Evolutionary conservation across 2,888 invertebrate genomes (phyloP).

Genomic region (Tinea semifulvella): DNA sequence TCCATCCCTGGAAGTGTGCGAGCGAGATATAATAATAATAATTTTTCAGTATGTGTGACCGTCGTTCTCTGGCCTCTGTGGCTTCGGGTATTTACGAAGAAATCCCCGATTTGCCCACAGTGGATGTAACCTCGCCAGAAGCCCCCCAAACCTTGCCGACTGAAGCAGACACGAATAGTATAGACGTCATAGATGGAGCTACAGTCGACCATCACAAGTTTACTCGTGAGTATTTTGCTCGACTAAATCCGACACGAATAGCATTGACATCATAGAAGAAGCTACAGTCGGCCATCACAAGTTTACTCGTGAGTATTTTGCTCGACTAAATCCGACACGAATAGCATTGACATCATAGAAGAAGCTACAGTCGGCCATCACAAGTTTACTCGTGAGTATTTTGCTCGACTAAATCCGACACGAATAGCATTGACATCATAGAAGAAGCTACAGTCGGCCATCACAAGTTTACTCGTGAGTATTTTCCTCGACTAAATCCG

Average conservation of each 20-base stretch:
- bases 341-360: neutral
- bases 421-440: neutral
- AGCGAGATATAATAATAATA: too few species aligned
- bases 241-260: neutral
- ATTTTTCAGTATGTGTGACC: slow-evolving; percentile 25
- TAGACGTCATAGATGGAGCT: neutral
- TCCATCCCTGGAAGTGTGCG: too few species aligned
- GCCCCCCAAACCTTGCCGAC: neutral
- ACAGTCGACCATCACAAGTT: slow-evolving; percentile 13
- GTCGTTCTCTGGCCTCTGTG: slow-evolving; percentile 67
- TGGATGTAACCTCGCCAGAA: neutral
- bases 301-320: neutral
- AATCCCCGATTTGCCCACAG: slow-evolving; percentile 59
- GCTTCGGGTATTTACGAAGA: slow-evolving; percentile 77
- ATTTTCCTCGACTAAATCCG: neutral
- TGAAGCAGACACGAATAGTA: neutral
- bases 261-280: neutral
- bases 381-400: neutral
- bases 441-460: neutral
- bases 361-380: neutral
- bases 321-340: neutral
- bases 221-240: neutral
- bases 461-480: neutral
- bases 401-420: neutral
- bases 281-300: neutral